A percentile compares a stretch with the other conserved stretches of the same genome.
These are phyloP conservation scores for Machimus atricapillus DNA, from an alignment of 2,888 invertebrate genomes.

Conservation along the genomic window DNA sequence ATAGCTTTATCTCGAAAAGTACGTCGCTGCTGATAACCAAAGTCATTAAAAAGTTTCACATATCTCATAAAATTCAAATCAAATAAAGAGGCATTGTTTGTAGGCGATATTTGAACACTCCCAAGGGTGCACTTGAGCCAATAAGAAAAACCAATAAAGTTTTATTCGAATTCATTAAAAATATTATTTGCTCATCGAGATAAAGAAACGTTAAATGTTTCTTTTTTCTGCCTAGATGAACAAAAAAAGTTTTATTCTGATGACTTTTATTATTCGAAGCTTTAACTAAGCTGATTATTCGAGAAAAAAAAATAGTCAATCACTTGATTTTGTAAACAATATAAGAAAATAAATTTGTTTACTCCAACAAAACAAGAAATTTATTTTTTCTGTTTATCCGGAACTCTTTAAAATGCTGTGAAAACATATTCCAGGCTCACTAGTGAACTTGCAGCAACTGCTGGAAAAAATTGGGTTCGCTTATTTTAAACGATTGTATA, in stretches of 20 bases:
- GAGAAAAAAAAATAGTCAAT: neutral
- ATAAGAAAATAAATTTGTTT: neutral
- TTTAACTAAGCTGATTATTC: too few relatives aligned
- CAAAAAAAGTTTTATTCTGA: neutral
- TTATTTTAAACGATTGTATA: too few relatives aligned
- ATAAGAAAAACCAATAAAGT: neutral
- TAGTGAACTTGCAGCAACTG: neutral
- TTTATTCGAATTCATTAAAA: neutral
- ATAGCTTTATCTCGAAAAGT: neutral
- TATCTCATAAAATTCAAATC: neutral
- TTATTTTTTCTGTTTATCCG: neutral
- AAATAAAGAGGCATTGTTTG: neutral
- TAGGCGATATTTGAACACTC: neutral
- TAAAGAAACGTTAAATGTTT: neutral
- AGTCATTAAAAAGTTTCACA: neutral
- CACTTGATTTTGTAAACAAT: neutral
- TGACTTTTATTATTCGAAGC: neutral
- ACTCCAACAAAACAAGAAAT: neutral
- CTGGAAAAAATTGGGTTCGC: too few relatives aligned
- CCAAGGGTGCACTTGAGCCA: neutral
- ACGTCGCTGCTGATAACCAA: neutral
- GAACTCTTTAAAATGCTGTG: neutral
- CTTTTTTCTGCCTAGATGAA: neutral
- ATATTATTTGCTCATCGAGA: neutral
- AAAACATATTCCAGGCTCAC: neutral